Evolutionary conservation across 1,140 invertebrate species (phyloP).

Genomic region (Pantala flavescens): DNA sequence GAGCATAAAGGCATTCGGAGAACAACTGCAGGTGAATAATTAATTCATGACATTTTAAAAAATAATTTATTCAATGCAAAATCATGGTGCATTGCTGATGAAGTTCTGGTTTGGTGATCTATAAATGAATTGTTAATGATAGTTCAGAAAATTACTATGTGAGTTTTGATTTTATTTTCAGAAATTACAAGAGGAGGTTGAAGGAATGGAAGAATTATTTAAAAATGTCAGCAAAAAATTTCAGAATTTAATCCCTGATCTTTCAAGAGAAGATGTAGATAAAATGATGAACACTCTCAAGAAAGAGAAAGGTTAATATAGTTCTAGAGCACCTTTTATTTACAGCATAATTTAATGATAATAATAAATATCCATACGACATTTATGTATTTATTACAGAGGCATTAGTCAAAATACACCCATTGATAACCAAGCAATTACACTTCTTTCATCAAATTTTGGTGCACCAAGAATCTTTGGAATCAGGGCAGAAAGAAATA

Average conservation of each 20-base stretch:
- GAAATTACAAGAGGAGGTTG: conserved; percentile 65
- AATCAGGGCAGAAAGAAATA: conserved; percentile 76
- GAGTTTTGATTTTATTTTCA: conserved; percentile 22
- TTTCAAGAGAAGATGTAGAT: conserved; percentile 82
- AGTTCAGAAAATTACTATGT: too few species aligned
- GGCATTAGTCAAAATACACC: conserved; percentile 66
- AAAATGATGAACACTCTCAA: conserved; percentile 81
- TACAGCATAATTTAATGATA: not conserved
- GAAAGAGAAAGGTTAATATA: conserved; percentile 55
- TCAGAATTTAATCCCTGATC: conserved; percentile 77
- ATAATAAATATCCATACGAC: not conserved
- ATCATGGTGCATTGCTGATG: not conserved
- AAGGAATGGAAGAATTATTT: conserved; percentile 78
- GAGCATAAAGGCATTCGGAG: conserved; percentile 66
- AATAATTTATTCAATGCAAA: conserved; percentile 13
- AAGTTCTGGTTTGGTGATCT: too few species aligned
- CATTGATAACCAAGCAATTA: conserved; percentile 65
- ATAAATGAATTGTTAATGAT: too few species aligned
- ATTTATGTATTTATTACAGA: conserved; percentile 38
- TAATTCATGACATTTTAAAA: too few species aligned
- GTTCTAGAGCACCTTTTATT: not conserved
- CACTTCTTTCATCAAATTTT: conserved; percentile 72
- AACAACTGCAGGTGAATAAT: conserved; percentile 56
- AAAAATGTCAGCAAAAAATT: conserved; percentile 82
- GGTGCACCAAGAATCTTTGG: conserved; percentile 81